Percentiles rank a stretch among this genome's conserved stretches.
These are phyloP conservation scores for Gobiocypris rarus DNA, from an alignment of 2,113 vertebrate genomes.

Conservation along the genomic window DNA sequence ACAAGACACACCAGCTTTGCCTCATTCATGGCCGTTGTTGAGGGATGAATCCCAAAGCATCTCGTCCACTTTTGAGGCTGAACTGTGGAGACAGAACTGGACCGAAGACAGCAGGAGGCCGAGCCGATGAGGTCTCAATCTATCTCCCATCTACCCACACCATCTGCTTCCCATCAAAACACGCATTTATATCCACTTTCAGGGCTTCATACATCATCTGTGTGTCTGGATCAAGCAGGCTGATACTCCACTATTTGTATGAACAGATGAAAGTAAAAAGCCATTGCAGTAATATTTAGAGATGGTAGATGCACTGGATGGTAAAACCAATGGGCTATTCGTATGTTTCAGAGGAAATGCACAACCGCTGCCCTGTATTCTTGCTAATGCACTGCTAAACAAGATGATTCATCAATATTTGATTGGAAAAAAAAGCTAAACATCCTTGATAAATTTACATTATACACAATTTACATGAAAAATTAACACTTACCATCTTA, in stretches of 20 bases:
- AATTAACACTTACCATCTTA: too few species aligned
- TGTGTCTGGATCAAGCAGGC: background rate
- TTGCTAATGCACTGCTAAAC: background rate
- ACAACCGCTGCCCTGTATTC: background rate
- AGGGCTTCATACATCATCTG: conserved; percentile 1
- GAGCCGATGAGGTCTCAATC: conserved; percentile 8
- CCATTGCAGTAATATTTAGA: background rate
- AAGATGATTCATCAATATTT: background rate
- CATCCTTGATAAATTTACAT: background rate
- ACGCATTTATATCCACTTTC: conserved; percentile 3
- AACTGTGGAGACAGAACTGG: background rate
- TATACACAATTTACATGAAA: too few species aligned
- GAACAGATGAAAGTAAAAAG: background rate
- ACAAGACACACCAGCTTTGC: background rate
- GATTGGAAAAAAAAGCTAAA: background rate
- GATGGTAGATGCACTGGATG: background rate
- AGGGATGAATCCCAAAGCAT: background rate
- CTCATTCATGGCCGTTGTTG: background rate
- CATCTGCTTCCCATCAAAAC: conserved; percentile 25
- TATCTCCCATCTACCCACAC: background rate
- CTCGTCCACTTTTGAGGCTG: background rate
- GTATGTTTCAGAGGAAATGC: background rate
- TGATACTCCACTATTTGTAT: background rate
- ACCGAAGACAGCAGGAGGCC: conserved; percentile 5
- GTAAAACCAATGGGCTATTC: background rate